phyloP scores from a whole-genome alignment of 2,797 vertebrate genomes.

The Scolopax rusticola region DNA sequence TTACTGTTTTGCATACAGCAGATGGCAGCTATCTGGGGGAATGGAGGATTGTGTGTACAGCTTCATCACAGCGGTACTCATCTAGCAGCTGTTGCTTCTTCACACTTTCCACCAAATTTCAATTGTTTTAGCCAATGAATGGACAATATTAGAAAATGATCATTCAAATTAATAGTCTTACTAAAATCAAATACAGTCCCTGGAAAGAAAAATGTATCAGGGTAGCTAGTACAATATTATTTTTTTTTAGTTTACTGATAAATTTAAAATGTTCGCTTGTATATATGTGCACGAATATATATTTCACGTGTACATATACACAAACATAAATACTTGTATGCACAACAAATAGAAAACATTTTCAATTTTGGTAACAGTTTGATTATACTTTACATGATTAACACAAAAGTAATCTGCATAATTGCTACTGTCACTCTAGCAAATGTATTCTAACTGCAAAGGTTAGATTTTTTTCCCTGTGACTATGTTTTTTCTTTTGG shows the following conservation, averaged over 20 bases:
- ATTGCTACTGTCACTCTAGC: not conserved
- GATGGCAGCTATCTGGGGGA: constrained; percentile 91
- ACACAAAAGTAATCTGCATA: not conserved
- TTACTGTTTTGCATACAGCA: constrained; percentile 92
- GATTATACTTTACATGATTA: not conserved
- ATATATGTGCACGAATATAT: fast-evolving
- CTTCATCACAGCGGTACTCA: constrained; percentile 80
- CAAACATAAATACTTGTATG: not conserved
- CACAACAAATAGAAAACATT: not conserved
- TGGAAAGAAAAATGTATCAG: not conserved
- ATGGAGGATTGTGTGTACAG: constrained; percentile 70
- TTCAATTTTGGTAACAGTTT: not conserved
- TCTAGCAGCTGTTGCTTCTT: constrained; percentile 90
- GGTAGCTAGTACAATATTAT: not conserved
- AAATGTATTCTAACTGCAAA: not conserved
- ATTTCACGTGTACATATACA: not conserved
- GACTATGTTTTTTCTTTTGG: not conserved
- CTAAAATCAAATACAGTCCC: not conserved
- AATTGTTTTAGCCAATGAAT: constrained; percentile 81
- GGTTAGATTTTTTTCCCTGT: not conserved
- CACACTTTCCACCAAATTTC: constrained; percentile 75
- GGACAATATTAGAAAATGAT: constrained; percentile 48
- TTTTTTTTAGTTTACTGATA: not conserved
- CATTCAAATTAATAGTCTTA: constrained; percentile 45
- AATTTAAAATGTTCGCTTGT: not conserved